phyloP scores from a whole-genome alignment of 2,113 vertebrate genomes.

The Conger conger region DNA sequence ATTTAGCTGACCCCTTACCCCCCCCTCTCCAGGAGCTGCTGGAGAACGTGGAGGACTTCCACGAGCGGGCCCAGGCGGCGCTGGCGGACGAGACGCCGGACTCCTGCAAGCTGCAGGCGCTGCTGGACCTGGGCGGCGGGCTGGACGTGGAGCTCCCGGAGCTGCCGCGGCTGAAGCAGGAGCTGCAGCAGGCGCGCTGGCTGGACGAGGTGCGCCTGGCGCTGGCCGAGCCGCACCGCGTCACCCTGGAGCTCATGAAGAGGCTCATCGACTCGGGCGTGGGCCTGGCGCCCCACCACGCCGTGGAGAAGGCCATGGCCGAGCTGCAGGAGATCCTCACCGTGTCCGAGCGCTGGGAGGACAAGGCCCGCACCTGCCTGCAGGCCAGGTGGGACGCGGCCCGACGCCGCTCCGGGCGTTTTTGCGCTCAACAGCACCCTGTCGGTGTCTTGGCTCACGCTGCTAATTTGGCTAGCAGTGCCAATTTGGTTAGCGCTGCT shows the following conservation, averaged over 20 bases:
- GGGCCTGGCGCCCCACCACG: constrained; percentile 91
- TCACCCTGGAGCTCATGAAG: constrained; percentile 96
- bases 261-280: constrained; percentile 93
- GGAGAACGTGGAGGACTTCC: constrained; percentile 96
- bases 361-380: constrained; percentile 91
- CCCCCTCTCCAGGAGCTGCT: constrained; percentile 80
- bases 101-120: constrained; percentile 87
- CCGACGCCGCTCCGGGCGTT: not conserved
- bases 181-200: constrained; percentile 95
- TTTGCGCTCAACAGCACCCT: too few relatives aligned
- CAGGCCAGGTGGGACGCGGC: constrained; percentile 80
- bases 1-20: too few relatives aligned
- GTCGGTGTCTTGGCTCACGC: too few relatives aligned
- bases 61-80: constrained; percentile 90
- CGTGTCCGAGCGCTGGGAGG: constrained; percentile 95
- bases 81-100: constrained; percentile 89
- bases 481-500: too few relatives aligned
- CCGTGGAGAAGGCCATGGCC: constrained; percentile 97
- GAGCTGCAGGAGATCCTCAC: constrained; percentile 96
- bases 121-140: constrained; percentile 89
- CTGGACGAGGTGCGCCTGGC: constrained; percentile 94
- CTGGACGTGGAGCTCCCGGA: constrained; percentile 94
- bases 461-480: too few relatives aligned
- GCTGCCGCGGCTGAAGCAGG: constrained; percentile 88
- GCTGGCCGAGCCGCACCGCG: constrained; percentile 86